Evolutionary conservation across 1,140 invertebrate genomes (phyloP).

Genomic region (Armadillidium nasatum): DNA sequence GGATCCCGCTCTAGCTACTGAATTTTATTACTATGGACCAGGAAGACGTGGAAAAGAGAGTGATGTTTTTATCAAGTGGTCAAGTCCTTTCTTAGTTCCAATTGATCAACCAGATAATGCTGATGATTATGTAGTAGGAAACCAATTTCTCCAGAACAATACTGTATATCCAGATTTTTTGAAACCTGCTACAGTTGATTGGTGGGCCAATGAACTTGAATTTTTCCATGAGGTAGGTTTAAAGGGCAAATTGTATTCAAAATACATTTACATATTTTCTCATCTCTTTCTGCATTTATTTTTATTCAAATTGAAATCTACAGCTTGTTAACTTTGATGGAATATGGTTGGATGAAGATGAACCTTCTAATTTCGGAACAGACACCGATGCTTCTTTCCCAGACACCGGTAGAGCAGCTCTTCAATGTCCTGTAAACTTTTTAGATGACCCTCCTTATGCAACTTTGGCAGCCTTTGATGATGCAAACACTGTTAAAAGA

Average conservation of each 20-base stretch:
- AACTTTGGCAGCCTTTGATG: conserved; percentile 1
- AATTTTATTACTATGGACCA: conserved; percentile 26
- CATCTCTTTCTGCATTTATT: no score
- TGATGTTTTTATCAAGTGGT: conserved; percentile 37
- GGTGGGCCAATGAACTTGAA: conserved; percentile 36
- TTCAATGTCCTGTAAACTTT: conserved; percentile 43
- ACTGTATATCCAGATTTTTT: conserved; percentile 42
- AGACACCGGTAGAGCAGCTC: conserved; percentile 35
- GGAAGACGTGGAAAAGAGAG: conserved; percentile 14
- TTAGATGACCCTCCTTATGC: conserved; percentile 47
- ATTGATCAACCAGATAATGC: conserved; percentile 25
- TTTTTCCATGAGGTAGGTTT: not conserved
- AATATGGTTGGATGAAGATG: conserved; percentile 46
- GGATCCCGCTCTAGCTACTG: conserved; percentile 32
- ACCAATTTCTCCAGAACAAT: conserved; percentile 32
- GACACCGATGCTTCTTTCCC: conserved; percentile 44
- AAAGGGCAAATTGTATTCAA: no score
- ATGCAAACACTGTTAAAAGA: not conserved
- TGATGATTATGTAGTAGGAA: conserved; percentile 32
- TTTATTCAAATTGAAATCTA: no score
- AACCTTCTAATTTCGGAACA: conserved; percentile 48
- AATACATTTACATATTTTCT: no score
- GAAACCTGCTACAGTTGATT: conserved; percentile 18
- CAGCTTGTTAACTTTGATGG: conserved; percentile 25
- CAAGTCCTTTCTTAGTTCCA: conserved; percentile 14